Conservation (phyloP, 64 coral and sea anemone genomes). For the Porites australiensis region DNA sequence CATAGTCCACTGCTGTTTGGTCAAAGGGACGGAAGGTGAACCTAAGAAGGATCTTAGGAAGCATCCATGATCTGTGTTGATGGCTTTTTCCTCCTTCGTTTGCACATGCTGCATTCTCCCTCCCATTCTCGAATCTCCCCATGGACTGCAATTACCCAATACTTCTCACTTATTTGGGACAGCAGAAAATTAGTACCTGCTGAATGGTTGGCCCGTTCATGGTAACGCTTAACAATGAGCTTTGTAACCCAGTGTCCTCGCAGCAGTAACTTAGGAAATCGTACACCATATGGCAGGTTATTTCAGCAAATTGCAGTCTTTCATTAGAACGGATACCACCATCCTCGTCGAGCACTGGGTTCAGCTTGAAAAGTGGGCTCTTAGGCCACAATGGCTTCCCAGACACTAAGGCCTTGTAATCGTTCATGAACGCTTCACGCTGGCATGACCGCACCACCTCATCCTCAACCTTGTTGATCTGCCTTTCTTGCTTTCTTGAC, state of each 20-base stretch:
- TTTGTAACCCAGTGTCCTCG: conserved; percentile 65
- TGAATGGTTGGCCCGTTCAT: too few species aligned
- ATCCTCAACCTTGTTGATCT: conserved; percentile 45
- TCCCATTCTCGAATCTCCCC: conserved; percentile 52
- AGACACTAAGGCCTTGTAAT: conserved; percentile 71
- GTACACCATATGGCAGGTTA: conserved; percentile 52
- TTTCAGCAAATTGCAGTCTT: conserved; percentile 55
- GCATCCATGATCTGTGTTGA: too few species aligned
- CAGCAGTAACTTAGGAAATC: conserved; percentile 66
- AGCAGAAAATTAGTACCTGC: conserved; percentile 59
- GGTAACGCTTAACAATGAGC: conserved; percentile 69
- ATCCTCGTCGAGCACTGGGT: conserved; percentile 61
- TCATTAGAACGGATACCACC: conserved; percentile 41
- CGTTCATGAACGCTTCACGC: conserved; percentile 51
- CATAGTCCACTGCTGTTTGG: conserved; percentile 46
- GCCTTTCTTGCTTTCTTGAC: conserved; percentile 15
- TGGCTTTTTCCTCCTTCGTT: conserved; percentile 31
- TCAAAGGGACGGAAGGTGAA: too few species aligned
- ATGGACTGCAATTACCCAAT: conserved; percentile 36
- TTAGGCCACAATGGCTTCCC: too few species aligned
- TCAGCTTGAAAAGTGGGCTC: conserved; percentile 59
- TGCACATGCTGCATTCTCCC: conserved; percentile 36
- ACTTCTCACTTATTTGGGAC: conserved; percentile 59
- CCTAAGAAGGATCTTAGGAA: conserved; percentile 43
- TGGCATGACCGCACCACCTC: conserved; percentile 38